These are phyloP conservation scores for Okamejei kenojei DNA, from an alignment of 2,797 vertebrate species.

Conservation along the genomic window DNA sequence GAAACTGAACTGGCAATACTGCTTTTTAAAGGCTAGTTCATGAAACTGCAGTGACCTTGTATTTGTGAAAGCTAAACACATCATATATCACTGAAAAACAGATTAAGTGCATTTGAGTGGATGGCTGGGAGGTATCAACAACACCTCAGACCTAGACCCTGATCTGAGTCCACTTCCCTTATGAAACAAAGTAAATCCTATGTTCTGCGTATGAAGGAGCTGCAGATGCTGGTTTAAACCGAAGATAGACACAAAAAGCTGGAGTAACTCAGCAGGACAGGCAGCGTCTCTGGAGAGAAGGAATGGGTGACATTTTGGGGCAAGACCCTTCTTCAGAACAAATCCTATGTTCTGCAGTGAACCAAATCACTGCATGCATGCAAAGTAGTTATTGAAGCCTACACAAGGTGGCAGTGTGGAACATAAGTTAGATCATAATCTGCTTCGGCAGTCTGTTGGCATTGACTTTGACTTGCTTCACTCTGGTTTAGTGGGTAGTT, in stretches of 20 bases:
- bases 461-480: too few species aligned
- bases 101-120: background rate
- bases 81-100: background rate
- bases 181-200: background rate
- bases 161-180: background rate
- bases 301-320: too few species aligned
- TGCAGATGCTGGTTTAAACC: too few species aligned
- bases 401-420: background rate
- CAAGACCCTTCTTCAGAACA: too few species aligned
- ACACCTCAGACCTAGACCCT: background rate
- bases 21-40: background rate
- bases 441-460: too few species aligned
- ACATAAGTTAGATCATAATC: background rate
- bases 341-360: too few species aligned
- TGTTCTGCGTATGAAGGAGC: background rate
- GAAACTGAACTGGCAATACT: background rate
- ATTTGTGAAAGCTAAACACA: background rate
- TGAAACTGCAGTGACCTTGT: background rate
- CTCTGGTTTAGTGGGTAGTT: too few species aligned
- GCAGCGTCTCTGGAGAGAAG: too few species aligned
- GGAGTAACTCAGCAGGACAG: too few species aligned
- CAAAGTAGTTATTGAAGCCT: background rate
- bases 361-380: background rate
- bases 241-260: too few species aligned
- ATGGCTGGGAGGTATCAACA: background rate